Base-by-base conservation (phyloP, 1,140 invertebrate genomes). In the Drosophila arizonae region DNA sequence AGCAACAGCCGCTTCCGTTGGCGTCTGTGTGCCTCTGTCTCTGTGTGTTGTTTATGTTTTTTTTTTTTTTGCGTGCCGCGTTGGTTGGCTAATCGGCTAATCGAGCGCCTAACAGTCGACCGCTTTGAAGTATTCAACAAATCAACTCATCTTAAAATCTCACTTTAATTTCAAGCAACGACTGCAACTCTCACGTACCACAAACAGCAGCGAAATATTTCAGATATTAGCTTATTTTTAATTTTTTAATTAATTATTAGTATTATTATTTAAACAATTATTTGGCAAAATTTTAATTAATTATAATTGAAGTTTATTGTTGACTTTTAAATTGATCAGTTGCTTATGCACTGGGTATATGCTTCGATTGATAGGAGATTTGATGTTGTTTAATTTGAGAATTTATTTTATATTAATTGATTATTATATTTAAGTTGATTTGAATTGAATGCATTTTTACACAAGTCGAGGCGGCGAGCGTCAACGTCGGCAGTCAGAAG, bases 41-140 rank as follows among this genome's bases (percentile, higher is more conserved):
- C 15, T 46, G 43, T 46, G 15, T 15, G 0, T 26, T 73, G 51
- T 48, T 51, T 57, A 30, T 57, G 46, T 63, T 60, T 65, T 33
- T 41, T 60, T 65, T 33, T 41, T 55, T 60, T 48, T 41, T 24
- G 21, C 3, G 21, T 75, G 65, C 71, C 68, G 61, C 71, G 62
- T 79, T 82, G 82, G 84, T 87, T 88, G 82, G 82, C 84, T 84
- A 88, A 87, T 79, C 76, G 76, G 82, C 82, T 84, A 88, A 87
- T 79, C 79, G 76, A 69, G 62, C 54, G 67, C 56, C 77, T 77
- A 74, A 67, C 65, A 51, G 43, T 8, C 43, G 52, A 62, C 56
- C 26, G 51, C 58, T 52, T 74, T 63, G n/a, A 28, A 50, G 71
- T 30, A 39, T 28, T 68, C 79, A 77, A 69, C 63, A 70, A 77